These are phyloP conservation scores for Bilobella aurantiaca DNA, from an alignment of 1,140 invertebrate species.

Conservation along the genomic window DNA sequence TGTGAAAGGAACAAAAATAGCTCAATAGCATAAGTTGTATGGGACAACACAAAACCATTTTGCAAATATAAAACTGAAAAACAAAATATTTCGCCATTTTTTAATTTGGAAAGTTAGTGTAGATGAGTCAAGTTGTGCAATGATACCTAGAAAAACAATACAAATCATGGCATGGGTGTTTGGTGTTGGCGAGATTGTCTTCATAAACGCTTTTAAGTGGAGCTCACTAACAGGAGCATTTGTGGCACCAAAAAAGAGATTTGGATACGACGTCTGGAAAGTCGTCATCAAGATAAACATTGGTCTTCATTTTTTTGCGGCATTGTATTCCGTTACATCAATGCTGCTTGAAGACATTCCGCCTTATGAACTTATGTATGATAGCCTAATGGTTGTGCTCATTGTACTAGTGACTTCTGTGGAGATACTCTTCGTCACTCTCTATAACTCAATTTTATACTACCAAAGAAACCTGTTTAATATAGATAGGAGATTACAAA, in stretches of 20 bases:
- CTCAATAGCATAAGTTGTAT: no score
- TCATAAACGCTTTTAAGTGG: neutral
- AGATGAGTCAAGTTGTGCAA: neutral
- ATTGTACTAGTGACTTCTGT: neutral
- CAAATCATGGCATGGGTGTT: neutral
- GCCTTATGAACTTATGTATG: neutral
- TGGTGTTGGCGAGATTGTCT: neutral
- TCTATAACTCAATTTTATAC: neutral
- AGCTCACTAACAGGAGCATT: neutral
- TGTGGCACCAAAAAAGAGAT: neutral
- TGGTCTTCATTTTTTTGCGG: neutral
- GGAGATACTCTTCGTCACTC: neutral
- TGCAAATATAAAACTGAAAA: no score
- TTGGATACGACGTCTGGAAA: neutral
- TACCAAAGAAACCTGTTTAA: neutral
- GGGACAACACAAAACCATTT: no score
- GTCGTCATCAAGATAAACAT: neutral
- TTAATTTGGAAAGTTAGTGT: neutral
- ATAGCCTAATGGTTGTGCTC: neutral
- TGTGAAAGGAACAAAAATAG: no score
- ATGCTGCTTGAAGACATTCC: neutral
- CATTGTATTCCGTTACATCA: neutral
- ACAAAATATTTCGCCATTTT: no score
- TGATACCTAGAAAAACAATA: neutral
- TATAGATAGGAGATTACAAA: neutral